Conservation (phyloP, 2,888 invertebrate genomes). For the Ormyrus rosae region DNA sequence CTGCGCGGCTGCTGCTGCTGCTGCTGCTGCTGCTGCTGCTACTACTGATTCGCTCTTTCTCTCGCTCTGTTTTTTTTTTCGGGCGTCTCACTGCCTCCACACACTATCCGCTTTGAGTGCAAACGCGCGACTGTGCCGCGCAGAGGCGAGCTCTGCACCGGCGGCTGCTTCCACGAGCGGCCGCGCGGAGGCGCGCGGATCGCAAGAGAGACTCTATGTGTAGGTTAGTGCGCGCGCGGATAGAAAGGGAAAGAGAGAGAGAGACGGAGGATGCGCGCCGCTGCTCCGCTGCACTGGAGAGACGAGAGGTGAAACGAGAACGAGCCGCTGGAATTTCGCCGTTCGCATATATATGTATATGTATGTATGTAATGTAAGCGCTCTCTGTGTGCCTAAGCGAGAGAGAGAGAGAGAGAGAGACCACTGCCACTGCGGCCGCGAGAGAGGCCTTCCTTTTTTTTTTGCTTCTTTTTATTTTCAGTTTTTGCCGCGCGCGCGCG, state of each 20-base stretch:
- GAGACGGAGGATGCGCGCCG: conserved; percentile 54
- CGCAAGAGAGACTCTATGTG: background rate
- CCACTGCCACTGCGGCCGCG: conserved; percentile 1
- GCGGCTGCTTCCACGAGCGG: conserved; percentile 61
- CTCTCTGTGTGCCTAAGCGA: background rate
- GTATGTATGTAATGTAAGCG: no score
- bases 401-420: background rate
- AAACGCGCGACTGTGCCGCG: conserved; percentile 72
- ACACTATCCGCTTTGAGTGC: conserved; percentile 72
- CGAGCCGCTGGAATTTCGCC: background rate
- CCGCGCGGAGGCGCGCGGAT: conserved; percentile 60
- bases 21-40: no score
- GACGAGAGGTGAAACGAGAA: background rate
- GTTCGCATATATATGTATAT: no score
- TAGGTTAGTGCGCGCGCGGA: no score
- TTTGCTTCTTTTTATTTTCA: conserved; percentile 13
- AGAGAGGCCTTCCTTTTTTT: conserved; percentile 12
- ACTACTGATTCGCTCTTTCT: background rate
- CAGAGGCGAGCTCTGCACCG: conserved; percentile 66
- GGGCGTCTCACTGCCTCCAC: conserved; percentile 44
- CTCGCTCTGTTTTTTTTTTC: background rate
- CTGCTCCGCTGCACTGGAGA: background rate
- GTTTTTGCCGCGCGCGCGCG: background rate
- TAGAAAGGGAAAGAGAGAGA: no score
- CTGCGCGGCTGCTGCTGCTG: no score